phyloP scores from a whole-genome alignment of 2,888 invertebrate genomes.

The Ochropleura plecta region DNA sequence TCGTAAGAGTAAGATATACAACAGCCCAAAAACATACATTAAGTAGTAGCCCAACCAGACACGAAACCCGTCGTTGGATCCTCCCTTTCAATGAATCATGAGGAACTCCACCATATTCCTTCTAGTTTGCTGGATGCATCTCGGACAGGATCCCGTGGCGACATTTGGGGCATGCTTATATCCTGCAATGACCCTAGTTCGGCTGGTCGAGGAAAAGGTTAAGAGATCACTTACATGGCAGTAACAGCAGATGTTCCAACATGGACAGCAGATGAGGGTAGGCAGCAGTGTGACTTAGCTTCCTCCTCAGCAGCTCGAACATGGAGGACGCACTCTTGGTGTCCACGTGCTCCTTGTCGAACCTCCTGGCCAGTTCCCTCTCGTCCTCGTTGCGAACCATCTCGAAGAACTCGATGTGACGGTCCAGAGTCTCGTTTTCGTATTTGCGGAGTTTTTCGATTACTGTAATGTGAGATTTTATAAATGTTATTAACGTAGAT shows the following conservation, averaged over 20 bases:
- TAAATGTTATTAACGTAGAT: not conserved
- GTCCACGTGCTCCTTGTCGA: slow-evolving; percentile 97
- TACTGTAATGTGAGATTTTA: slow-evolving; percentile 83
- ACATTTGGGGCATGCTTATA: too few species aligned
- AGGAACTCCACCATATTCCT: too few species aligned
- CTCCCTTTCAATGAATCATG: too few species aligned
- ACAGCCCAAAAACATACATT: too few species aligned
- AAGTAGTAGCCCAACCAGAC: too few species aligned
- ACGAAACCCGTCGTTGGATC: too few species aligned
- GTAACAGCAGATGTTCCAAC: slow-evolving; percentile 95
- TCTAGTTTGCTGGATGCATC: too few species aligned
- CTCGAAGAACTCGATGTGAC: slow-evolving; percentile 99
- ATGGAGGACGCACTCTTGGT: slow-evolving; percentile 98
- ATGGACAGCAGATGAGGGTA: slow-evolving; percentile 98
- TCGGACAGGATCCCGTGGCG: too few species aligned
- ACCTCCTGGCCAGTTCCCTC: slow-evolving; percentile 96
- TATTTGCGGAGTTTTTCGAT: slow-evolving; percentile 97
- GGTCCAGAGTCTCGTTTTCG: slow-evolving; percentile 98
- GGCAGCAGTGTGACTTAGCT: slow-evolving; percentile 97
- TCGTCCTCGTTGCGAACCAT: slow-evolving; percentile 99
- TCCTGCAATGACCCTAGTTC: too few species aligned
- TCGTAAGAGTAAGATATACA: too few species aligned
- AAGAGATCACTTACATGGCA: slow-evolving; percentile 90
- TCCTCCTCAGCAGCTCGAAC: slow-evolving; percentile 97
- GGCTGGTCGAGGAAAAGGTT: too few species aligned